Percentiles rank a stretch among this genome's conserved stretches.
phyloP scores from a whole-genome alignment of 2,113 vertebrate species.

The Pardalotus punctatus region DNA sequence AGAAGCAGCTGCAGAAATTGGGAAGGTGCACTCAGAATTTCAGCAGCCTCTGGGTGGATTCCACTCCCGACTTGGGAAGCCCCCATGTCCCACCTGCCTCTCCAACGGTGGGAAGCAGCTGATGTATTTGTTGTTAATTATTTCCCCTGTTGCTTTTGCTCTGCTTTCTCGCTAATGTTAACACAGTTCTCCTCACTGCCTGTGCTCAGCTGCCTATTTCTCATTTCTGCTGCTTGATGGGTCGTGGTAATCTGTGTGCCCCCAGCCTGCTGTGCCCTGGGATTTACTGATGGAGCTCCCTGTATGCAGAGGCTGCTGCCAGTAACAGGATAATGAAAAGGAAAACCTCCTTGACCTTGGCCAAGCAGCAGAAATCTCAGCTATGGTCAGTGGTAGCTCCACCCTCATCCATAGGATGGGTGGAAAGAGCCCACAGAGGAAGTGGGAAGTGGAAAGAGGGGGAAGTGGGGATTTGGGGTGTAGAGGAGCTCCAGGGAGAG shows the following conservation, averaged over 20 bases:
- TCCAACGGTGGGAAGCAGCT: not conserved
- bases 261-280: conserved; percentile 57
- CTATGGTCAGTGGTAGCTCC: not conserved
- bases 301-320: conserved; percentile 42
- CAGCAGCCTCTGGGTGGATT: not conserved
- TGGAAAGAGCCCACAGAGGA: not conserved
- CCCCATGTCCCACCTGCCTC: not conserved
- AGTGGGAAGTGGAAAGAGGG: not conserved
- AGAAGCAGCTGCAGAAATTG: not conserved
- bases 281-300: conserved; percentile 69
- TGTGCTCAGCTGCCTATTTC: conserved; percentile 25
- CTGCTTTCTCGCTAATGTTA: conserved; percentile 45
- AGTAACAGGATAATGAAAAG: conserved; percentile 64
- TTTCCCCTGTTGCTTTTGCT: conserved; percentile 18
- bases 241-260: conserved; percentile 25
- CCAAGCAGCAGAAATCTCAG: conserved; percentile 25
- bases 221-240: conserved; percentile 60
- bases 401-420: not conserved
- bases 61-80: not conserved
- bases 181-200: not conserved
- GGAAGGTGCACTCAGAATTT: not conserved
- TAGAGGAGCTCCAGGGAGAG: not conserved
- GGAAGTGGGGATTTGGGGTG: not conserved
- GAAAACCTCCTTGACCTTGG: conserved; percentile 33
- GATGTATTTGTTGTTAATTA: conserved; percentile 29